Evolutionary conservation across 2,888 invertebrate genomes (phyloP).

Genomic region (Empis livida): DNA sequence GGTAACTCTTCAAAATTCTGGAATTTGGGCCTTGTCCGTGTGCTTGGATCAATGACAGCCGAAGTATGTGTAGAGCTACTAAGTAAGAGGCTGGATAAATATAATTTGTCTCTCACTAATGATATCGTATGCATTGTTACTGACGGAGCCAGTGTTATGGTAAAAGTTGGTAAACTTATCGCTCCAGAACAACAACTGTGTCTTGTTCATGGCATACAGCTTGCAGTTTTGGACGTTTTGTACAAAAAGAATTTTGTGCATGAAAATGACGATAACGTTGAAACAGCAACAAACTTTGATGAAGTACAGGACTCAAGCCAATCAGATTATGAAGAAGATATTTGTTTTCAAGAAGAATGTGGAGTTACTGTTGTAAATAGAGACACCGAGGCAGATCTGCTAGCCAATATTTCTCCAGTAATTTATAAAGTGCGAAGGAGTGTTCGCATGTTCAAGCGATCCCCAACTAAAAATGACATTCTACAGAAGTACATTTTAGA

Average conservation of each 20-base stretch:
- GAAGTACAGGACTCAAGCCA: background rate
- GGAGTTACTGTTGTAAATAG: slow-evolving; percentile 2
- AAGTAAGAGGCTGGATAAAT: background rate
- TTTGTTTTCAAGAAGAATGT: slow-evolving; percentile 1
- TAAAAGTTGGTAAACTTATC: slow-evolving; percentile 3
- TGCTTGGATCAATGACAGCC: slow-evolving; percentile 1
- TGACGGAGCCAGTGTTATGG: background rate
- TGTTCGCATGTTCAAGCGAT: background rate
- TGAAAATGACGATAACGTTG: background rate
- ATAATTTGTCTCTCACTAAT: background rate
- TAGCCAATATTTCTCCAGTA: slow-evolving; percentile 1
- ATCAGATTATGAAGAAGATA: background rate
- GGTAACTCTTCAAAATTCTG: background rate
- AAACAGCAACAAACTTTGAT: background rate
- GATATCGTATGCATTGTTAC: background rate
- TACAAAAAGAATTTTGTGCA: background rate
- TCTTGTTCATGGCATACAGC: slow-evolving; percentile 1
- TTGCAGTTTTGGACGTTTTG: slow-evolving; percentile 2
- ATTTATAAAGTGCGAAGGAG: background rate
- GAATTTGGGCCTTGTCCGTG: slow-evolving; percentile 2
- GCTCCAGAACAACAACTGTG: slow-evolving; percentile 1
- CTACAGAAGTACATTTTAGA: background rate
- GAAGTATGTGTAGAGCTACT: slow-evolving; percentile 2
- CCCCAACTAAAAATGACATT: background rate
- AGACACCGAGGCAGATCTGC: slow-evolving; percentile 1